Conservation (phyloP, 2,113 vertebrate species). For the Ctenomys sociabilis region DNA sequence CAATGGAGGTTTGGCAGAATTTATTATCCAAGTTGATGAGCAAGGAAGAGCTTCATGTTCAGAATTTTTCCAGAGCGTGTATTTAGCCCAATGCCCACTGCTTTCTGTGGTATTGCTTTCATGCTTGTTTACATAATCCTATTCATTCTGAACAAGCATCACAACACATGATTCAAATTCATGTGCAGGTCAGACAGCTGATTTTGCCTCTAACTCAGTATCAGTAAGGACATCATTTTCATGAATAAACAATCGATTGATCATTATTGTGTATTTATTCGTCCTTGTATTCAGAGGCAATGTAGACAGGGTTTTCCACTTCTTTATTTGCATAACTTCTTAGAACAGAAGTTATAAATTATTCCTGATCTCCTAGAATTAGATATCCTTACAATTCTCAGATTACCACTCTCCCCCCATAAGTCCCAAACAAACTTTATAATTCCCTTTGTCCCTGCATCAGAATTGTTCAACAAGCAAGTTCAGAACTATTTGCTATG, state of each 20-base stretch:
- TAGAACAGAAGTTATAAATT: slow-evolving; percentile 1
- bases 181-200: background rate
- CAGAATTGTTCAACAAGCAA: background rate
- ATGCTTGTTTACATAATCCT: background rate
- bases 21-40: background rate
- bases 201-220: background rate
- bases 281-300: background rate
- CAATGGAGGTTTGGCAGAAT: background rate
- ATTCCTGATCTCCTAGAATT: slow-evolving; percentile 16
- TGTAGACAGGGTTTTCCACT: background rate
- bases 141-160: background rate
- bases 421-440: slow-evolving; percentile 6
- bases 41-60: background rate
- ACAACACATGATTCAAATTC: background rate
- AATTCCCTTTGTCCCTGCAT: background rate
- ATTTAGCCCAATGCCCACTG: background rate
- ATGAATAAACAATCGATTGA: background rate
- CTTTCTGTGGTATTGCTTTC: background rate
- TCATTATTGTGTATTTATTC: background rate
- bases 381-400: background rate
- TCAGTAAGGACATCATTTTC: slow-evolving; percentile 25
- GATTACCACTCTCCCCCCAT: background rate
- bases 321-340: background rate
- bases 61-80: background rate
- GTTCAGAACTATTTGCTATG: slow-evolving; percentile 17